phyloP scores from a whole-genome alignment of 2,113 vertebrate species.

The Ciconia maguari region DNA sequence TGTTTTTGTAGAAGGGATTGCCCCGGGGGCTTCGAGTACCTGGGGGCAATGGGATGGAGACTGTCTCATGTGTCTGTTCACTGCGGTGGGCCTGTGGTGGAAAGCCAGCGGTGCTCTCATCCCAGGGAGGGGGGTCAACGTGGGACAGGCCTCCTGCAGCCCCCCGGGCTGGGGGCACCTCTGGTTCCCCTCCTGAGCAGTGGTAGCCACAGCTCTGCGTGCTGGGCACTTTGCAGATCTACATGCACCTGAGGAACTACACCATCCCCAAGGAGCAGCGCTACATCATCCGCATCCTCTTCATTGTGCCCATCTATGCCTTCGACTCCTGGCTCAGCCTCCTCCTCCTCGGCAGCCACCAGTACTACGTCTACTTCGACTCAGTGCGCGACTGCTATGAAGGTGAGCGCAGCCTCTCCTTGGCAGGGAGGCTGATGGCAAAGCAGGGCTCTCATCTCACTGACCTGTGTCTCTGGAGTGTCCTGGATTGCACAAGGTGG shows the following conservation, averaged over 20 bases:
- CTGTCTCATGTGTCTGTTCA: background rate
- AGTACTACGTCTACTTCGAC: conserved; percentile 93
- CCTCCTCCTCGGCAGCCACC: conserved; percentile 89
- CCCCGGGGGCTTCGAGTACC: background rate
- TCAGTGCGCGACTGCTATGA: conserved; percentile 94
- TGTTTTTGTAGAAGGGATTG: background rate
- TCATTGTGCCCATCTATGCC: conserved; percentile 92
- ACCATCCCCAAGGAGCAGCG: conserved; percentile 91
- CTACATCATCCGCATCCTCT: conserved; percentile 94
- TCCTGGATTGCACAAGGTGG: background rate
- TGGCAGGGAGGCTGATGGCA: background rate
- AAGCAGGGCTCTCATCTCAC: background rate
- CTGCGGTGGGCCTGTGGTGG: rapidly evolving
- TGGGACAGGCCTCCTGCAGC: background rate
- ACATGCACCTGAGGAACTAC: conserved; percentile 89
- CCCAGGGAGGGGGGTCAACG: rapidly evolving
- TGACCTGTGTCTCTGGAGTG: background rate
- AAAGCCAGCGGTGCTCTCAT: background rate
- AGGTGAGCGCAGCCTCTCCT: conserved; percentile 70
- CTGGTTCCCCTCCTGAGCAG: background rate
- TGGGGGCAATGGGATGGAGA: background rate
- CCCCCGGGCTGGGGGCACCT: background rate
- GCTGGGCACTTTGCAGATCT: conserved; percentile 80
- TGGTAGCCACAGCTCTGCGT: background rate
- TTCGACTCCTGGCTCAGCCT: conserved; percentile 98